phyloP scores from a whole-genome alignment of 2,113 vertebrate genomes.

The Neogale vison region DNA sequence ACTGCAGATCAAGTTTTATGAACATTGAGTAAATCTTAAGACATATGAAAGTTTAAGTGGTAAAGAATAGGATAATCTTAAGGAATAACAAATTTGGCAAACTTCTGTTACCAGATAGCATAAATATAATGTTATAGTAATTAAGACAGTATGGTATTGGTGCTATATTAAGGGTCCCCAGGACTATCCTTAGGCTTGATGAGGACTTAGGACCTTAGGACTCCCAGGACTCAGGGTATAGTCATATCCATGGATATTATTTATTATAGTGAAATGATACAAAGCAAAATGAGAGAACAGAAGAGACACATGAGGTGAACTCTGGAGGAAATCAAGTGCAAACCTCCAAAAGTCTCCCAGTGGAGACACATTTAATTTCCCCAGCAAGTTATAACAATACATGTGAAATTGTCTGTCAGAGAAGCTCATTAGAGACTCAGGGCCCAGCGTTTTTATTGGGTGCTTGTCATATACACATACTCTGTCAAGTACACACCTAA shows the following conservation, averaged over 20 bases:
- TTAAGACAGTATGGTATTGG: background rate
- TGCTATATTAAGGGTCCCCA: background rate
- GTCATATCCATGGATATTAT: background rate
- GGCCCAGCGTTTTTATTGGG: background rate
- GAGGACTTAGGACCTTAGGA: background rate
- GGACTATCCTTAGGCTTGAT: background rate
- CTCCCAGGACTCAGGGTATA: rapidly evolving
- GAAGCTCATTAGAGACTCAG: background rate
- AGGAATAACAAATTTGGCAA: background rate
- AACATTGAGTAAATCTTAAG: background rate
- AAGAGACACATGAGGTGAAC: background rate
- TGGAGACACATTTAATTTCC: background rate
- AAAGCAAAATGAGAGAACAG: background rate
- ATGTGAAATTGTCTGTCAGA: background rate
- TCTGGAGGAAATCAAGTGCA: background rate
- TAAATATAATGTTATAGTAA: background rate
- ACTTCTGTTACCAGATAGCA: background rate
- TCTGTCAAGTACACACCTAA: background rate
- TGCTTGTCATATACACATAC: background rate
- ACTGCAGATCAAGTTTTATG: background rate
- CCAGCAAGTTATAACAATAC: background rate
- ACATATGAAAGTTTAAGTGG: background rate
- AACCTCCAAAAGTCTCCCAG: background rate
- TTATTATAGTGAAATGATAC: background rate
- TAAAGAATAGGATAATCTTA: background rate